phyloP scores from a whole-genome alignment of 2,797 vertebrate species.

The Mallotus villosus region DNA sequence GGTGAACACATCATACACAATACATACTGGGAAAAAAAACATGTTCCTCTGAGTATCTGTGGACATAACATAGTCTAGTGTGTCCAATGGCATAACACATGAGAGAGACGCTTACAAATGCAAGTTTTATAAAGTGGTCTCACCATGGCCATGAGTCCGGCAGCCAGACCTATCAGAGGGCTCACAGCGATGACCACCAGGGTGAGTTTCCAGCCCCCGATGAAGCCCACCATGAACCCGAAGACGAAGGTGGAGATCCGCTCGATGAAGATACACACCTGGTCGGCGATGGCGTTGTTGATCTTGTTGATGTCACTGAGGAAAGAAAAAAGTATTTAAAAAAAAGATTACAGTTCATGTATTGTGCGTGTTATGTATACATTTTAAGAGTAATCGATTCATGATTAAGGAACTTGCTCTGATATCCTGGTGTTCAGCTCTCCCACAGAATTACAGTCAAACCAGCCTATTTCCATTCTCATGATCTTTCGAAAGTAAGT shows the following conservation, averaged over 20 bases:
- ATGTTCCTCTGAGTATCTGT: too few relatives aligned
- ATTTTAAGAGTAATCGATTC: too few relatives aligned
- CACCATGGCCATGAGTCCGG: constrained; percentile 80
- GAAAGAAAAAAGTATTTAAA: constrained; percentile 7
- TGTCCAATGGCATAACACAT: too few relatives aligned
- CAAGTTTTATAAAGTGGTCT: constrained; percentile 2
- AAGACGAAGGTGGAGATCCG: constrained; percentile 77
- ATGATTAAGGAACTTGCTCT: constrained; percentile 67
- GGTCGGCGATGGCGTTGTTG: constrained; percentile 80
- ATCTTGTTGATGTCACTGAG: constrained; percentile 81
- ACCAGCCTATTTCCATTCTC: constrained; percentile 85
- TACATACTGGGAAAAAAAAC: neutral
- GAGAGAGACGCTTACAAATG: neutral
- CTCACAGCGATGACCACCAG: constrained; percentile 79
- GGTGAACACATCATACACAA: neutral
- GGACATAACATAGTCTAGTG: too few relatives aligned
- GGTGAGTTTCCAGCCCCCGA: constrained; percentile 82
- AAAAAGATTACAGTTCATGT: too few relatives aligned
- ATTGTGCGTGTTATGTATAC: too few relatives aligned
- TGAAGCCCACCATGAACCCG: constrained; percentile 81
- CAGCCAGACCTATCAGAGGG: constrained; percentile 76
- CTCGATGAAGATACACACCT: constrained; percentile 79
- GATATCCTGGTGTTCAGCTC: constrained; percentile 83
- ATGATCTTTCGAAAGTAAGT: constrained; percentile 81
- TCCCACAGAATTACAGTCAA: constrained; percentile 81